These are phyloP conservation scores for Aselliscus stoliczkanus DNA, from an alignment of 2,797 vertebrate genomes.

Conservation along the genomic window DNA sequence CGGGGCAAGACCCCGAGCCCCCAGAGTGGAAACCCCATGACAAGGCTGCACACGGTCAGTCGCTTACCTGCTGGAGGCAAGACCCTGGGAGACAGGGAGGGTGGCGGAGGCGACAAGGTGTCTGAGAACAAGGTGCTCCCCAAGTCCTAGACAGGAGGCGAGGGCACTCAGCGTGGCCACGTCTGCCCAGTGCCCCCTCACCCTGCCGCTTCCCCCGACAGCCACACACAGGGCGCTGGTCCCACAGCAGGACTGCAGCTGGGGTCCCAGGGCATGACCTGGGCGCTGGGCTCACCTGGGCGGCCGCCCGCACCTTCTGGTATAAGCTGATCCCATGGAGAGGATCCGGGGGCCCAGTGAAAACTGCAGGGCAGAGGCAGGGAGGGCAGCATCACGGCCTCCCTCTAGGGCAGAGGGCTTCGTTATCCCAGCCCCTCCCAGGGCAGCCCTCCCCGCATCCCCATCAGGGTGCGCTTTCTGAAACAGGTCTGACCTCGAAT, in stretches of 20 bases:
- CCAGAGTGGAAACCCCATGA: fast-evolving
- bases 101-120: slow-evolving; percentile 67
- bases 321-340: slow-evolving; percentile 92
- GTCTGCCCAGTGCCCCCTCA: background rate
- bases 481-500: background rate
- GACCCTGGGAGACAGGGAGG: slow-evolving; percentile 38
- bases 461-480: too few relatives aligned
- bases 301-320: slow-evolving; percentile 90
- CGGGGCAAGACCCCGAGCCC: background rate
- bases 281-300: slow-evolving; percentile 85
- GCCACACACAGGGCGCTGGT: background rate
- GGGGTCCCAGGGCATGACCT: fast-evolving
- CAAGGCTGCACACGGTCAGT: fast-evolving
- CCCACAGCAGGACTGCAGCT: background rate
- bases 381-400: fast-evolving
- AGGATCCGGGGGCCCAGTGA: slow-evolving; percentile 91
- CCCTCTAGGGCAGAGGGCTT: background rate
- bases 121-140: slow-evolving; percentile 90
- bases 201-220: background rate
- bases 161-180: fast-evolving
- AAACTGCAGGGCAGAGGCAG: slow-evolving; percentile 77
- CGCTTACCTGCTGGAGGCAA: slow-evolving; percentile 66
- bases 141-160: slow-evolving; percentile 79
- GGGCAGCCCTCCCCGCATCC: fast-evolving
- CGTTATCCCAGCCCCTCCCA: background rate